Conservation (phyloP, 2,797 vertebrate genomes). For the Melanotaenia pygmaea region DNA sequence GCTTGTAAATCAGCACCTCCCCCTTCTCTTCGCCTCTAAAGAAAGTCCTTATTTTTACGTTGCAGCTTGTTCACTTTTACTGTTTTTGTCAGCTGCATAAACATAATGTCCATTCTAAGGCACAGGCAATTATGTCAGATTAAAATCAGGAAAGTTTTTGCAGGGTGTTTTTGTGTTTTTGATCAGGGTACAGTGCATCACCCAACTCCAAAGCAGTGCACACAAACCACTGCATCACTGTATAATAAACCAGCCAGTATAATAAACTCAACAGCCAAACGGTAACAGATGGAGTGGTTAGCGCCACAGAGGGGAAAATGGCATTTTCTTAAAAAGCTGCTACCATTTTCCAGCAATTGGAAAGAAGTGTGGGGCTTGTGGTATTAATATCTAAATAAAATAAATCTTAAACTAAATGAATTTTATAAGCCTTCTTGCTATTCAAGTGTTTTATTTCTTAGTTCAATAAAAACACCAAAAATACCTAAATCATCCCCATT, state of each 20-base stretch:
- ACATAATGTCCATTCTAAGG: constrained; percentile 7
- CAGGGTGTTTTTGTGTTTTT: constrained; percentile 26
- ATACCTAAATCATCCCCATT: constrained; percentile 9
- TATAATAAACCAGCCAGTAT: constrained; percentile 49
- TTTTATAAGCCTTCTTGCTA: constrained; percentile 38
- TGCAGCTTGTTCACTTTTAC: constrained; percentile 10
- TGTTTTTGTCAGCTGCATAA: constrained; percentile 11
- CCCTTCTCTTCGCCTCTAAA: background rate
- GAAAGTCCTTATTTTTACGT: constrained; percentile 1
- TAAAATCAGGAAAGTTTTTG: constrained; percentile 34
- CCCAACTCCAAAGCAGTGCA: constrained; percentile 26
- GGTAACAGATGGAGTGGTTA: constrained; percentile 45
- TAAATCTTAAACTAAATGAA: constrained; percentile 44
- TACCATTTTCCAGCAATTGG: constrained; percentile 54
- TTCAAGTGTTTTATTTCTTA: constrained; percentile 49
- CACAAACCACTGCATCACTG: constrained; percentile 44
- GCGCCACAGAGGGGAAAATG: constrained; percentile 41
- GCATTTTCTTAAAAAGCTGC: constrained; percentile 34
- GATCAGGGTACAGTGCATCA: constrained; percentile 35
- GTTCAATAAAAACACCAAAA: constrained; percentile 39
- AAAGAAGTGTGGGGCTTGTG: constrained; percentile 45
- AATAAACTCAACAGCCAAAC: constrained; percentile 50
- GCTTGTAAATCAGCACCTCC: background rate
- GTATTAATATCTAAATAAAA: constrained; percentile 59
- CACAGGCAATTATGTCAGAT: constrained; percentile 25